Evolutionary conservation across 1,140 invertebrate species (phyloP), one percentile per base, ranked within the genome.

Genomic region (Rhyzopertha dominica): DNA sequence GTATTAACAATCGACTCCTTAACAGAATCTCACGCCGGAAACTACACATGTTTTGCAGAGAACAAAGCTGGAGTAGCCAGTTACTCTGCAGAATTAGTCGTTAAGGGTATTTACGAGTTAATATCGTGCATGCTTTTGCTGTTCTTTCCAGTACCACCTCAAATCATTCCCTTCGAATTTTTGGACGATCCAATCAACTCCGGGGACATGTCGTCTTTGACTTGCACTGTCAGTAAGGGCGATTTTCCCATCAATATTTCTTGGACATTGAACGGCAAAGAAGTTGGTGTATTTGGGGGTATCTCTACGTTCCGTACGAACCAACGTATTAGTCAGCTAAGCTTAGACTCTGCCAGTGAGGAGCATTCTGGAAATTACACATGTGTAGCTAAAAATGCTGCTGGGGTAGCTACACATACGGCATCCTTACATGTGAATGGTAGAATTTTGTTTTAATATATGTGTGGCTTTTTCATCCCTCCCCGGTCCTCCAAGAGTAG

Each of bases 1-100:
- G 73, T 88, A 54, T 67, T 95, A 42, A 80, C 79, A 19, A 90
- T 93, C 48, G 79, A 85, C 47, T 77, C 80, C 8, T 81, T 83
- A 40, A 80, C 76, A 49, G 80, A 82, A 34, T 66, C 72, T 47
- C 79, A 85, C 65, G 71, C 78, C 42, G 86, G 85, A 9, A 81
- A 84, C 58, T 88, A 87, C 63, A 81, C 84, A 10, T 89, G 86
- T 65, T 65, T 77, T 19, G 85, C 76, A 85, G 84, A 16, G 43
- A 87, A 86, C 66, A 66, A 67, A 17, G 82, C 80, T 53, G 81
- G 80, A 37, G 68, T 67, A 51, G 75, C 74, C 34, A 79, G 75
- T 61, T 78, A 81, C 59, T 78, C 80, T 29, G 74, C 81, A 29
- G 70, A 67, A 54, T 71, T 86, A 61, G 74, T 77, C 62, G 79